A percentile compares a stretch with the other conserved stretches of the same genome.
These are phyloP conservation scores for Raja brachyura DNA, from an alignment of 2,113 vertebrate species.

Conservation along the genomic window DNA sequence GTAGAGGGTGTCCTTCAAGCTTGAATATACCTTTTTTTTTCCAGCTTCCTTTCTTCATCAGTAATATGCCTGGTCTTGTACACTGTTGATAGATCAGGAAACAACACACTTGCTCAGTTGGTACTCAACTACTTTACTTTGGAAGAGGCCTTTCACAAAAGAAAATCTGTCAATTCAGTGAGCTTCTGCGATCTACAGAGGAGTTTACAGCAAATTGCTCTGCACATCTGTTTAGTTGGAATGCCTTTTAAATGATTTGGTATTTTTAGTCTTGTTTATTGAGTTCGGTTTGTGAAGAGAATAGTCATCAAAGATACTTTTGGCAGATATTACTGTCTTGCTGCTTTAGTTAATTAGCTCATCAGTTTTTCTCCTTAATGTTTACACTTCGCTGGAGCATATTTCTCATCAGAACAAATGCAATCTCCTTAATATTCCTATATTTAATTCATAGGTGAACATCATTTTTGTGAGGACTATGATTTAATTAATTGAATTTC, in stretches of 20 bases:
- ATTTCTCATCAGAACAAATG: neutral
- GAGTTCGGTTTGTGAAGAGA: neutral
- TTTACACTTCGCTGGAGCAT: neutral
- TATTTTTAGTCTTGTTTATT: neutral
- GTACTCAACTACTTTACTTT: constrained; percentile 13
- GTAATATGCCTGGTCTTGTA: neutral
- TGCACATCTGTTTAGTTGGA: neutral
- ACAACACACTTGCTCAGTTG: neutral
- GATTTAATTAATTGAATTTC: neutral
- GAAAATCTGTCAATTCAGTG: constrained; percentile 1
- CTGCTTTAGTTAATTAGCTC: neutral
- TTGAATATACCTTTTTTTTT: neutral
- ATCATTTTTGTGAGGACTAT: neutral
- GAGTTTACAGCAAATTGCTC: no score
- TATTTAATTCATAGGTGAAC: neutral
- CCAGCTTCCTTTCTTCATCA: neutral
- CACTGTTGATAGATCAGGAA: constrained; percentile 23
- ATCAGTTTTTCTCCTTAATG: neutral
- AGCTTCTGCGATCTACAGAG: neutral
- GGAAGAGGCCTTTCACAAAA: neutral
- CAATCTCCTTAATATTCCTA: neutral
- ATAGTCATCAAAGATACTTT: neutral
- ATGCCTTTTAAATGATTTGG: neutral
- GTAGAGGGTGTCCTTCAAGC: neutral
- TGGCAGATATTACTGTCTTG: neutral